Evolutionary conservation across 2,113 vertebrate genomes (phyloP), one percentile per base, ranked within the genome.

Genomic region (Phylloscopus whistleri): DNA sequence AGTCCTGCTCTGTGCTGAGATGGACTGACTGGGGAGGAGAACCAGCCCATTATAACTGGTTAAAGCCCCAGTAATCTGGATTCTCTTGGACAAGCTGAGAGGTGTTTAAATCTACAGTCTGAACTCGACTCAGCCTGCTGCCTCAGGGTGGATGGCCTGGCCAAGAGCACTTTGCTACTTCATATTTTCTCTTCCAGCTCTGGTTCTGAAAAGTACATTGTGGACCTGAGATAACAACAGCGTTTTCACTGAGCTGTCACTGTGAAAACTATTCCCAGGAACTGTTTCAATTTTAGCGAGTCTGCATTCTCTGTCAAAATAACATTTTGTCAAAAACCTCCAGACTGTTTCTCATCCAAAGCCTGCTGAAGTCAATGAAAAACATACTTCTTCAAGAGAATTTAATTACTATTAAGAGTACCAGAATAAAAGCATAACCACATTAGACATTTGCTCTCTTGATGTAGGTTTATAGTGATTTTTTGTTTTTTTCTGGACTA

Each of bases 261-360:
- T 69, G 79, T 43, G 85, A 93, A 83, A 88, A 46, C 66, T 76
- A 10, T 82, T 95, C 87, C 74, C 62, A 94, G 86, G 73, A 95
- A 66, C 80, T 30, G 58, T 53, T 94, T 96, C 79, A 66, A 15
- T 88, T 86, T 78, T 35, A 76, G 58, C 37, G 26, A 95, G 77
- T 90, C 85, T 94, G 87, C 75, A 21, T 68, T 94, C 93, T 87
- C 75, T 90, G 72, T 90, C 70, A 72, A 89, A 96, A 67, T 80
- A 89, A 72, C 8, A 7, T 60, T 93, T 87, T 87, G 56, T 84
- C 44, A 75, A 35, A 89, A 91, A 20, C 73, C n/a, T 89, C 74
- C 60, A 55, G 69, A 44, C 39, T 91, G 14, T 70, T 82, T 84
- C 74, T 73, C 37, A 41, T 95, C 76, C 76, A 84, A 75, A 72